phyloP scores from a whole-genome alignment of 1,140 invertebrate genomes.

The Megathymus violae region DNA sequence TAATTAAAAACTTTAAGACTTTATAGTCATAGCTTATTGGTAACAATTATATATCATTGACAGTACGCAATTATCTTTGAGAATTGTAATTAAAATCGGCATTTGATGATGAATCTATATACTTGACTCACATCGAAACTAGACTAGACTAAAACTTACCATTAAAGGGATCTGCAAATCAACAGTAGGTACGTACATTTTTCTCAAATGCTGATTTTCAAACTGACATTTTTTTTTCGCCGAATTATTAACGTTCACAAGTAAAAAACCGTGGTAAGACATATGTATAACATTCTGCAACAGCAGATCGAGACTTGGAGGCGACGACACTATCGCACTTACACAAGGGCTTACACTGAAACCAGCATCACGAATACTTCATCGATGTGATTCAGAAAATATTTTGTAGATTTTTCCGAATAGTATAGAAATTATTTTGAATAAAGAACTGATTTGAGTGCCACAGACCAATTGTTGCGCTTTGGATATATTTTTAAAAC shows the following conservation, averaged over 20 bases:
- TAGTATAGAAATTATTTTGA: conserved; percentile 51
- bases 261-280: conserved; percentile 5
- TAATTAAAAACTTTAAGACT: no score
- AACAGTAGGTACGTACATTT: no score
- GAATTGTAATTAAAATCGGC: no score
- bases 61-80: no score
- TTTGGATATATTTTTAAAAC: conserved; percentile 44
- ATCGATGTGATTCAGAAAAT: conserved; percentile 34
- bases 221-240: background rate
- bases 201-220: background rate
- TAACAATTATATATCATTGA: no score
- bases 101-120: no score
- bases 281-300: conserved; percentile 23
- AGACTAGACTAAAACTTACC: no score
- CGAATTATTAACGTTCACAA: background rate
- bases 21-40: no score
- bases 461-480: conserved; percentile 48
- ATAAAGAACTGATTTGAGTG: conserved; percentile 53
- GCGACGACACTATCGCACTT: conserved; percentile 55
- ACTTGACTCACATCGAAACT: no score
- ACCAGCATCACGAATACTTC: conserved; percentile 42
- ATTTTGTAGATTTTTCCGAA: conserved; percentile 47
- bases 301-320: conserved; percentile 46
- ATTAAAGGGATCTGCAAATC: no score
- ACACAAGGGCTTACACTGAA: conserved; percentile 53